phyloP scores from a whole-genome alignment of 2,113 vertebrate species.

The Syngnathoides biaculeatus region DNA sequence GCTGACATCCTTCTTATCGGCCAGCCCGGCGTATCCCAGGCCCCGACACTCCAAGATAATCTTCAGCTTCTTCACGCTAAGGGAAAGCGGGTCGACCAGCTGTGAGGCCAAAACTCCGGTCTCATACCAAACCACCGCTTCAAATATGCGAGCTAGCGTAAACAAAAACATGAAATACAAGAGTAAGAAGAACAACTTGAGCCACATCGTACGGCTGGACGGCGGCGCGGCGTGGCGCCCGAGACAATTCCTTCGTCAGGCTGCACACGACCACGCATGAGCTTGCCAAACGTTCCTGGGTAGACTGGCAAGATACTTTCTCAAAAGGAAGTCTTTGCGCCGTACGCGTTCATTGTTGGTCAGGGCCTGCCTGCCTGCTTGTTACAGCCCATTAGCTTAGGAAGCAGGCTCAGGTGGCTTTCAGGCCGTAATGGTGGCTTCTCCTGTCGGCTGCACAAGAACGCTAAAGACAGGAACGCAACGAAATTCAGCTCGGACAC shows the following conservation, averaged over 20 bases:
- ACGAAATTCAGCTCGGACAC: neutral
- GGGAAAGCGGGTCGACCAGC: conserved; percentile 88
- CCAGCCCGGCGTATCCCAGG: conserved; percentile 85
- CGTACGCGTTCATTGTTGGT: neutral
- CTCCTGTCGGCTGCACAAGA: neutral
- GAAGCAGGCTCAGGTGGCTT: conserved; percentile 5
- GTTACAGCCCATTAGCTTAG: too few relatives aligned
- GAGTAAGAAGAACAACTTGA: conserved; percentile 90
- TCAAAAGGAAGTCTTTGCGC: too few relatives aligned
- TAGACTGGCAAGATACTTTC: too few relatives aligned
- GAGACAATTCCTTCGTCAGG: neutral
- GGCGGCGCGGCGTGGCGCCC: neutral
- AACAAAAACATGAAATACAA: conserved; percentile 90
- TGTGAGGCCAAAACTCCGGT: conserved; percentile 90
- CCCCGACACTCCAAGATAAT: conserved; percentile 92
- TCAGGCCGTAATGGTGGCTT: conserved; percentile 16
- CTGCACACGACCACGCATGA: conserved; percentile 5
- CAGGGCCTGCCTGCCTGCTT: too few relatives aligned
- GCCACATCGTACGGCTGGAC: conserved; percentile 81
- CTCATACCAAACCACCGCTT: conserved; percentile 94
- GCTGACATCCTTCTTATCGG: conserved; percentile 88
- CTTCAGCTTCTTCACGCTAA: conserved; percentile 89
- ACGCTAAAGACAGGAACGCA: neutral
- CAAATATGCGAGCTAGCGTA: conserved; percentile 87
- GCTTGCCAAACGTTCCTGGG: neutral